Percentiles rank a stretch among this genome's conserved stretches.
These are phyloP conservation scores for Caenorhabditis sp. DNA, from an alignment of 2,888 invertebrate genomes.

Conservation along the genomic window DNA sequence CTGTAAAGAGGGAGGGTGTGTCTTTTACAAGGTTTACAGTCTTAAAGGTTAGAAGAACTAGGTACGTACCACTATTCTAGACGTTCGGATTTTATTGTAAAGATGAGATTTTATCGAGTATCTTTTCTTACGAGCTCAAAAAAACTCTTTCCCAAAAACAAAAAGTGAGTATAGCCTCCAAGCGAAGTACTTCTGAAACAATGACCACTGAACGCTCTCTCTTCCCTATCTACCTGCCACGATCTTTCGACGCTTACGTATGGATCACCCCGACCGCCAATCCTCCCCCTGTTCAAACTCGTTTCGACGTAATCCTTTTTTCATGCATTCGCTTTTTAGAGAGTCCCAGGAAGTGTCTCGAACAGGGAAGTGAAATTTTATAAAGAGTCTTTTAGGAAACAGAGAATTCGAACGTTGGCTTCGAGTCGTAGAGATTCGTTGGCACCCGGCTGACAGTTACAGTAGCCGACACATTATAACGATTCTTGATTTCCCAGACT, in stretches of 20 bases:
- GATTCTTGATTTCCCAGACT: slow-evolving; percentile 62
- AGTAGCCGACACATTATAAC: slow-evolving; percentile 51
- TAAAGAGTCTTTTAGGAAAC: slow-evolving; percentile 26
- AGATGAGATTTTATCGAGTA: too few relatives aligned
- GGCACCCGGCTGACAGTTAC: slow-evolving; percentile 57
- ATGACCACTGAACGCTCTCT: slow-evolving; percentile 2
- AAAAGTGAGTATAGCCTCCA: neutral
- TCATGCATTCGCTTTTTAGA: slow-evolving; percentile 3
- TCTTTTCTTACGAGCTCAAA: too few relatives aligned
- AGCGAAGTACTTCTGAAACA: slow-evolving; percentile 11
- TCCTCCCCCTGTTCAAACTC: slow-evolving; percentile 12
- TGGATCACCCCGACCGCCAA: neutral
- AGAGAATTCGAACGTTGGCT: slow-evolving; percentile 58
- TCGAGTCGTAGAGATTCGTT: slow-evolving; percentile 56
- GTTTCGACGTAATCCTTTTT: neutral
- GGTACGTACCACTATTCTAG: too few relatives aligned
- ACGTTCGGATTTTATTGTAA: too few relatives aligned
- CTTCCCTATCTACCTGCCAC: slow-evolving; percentile 42
- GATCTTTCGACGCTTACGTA: slow-evolving; percentile 27
- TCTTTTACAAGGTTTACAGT: too few relatives aligned
- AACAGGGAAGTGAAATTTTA: neutral
- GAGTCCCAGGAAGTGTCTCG: neutral
- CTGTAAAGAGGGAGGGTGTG: too few relatives aligned
- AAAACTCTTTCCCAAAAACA: neutral
- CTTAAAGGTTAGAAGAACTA: too few relatives aligned